A percentile compares a stretch with the other conserved stretches of the same genome.
Conservation (phyloP, 1,140 invertebrate species). For the Glossosoma conforme region DNA sequence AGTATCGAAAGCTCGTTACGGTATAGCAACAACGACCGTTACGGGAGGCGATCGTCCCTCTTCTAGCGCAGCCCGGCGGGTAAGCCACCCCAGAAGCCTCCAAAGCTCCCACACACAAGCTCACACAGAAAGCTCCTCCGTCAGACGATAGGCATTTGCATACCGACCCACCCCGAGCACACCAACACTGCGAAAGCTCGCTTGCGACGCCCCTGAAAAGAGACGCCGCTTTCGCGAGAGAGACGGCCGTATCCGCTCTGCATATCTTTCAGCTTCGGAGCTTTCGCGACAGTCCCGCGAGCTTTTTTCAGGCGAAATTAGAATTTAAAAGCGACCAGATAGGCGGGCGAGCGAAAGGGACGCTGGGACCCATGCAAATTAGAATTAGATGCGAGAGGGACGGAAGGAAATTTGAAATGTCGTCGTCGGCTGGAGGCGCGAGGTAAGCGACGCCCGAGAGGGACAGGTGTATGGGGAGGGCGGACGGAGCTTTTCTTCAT, state of each 20-base stretch:
- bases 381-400: slow-evolving; percentile 25
- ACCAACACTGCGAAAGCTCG: neutral
- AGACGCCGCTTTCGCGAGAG: slow-evolving; percentile 11
- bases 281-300: slow-evolving; percentile 23
- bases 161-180: slow-evolving; percentile 21
- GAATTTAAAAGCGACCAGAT: slow-evolving; percentile 31
- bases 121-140: slow-evolving; percentile 6
- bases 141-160: slow-evolving; percentile 27
- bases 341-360: slow-evolving; percentile 24
- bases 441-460: slow-evolving; percentile 1
- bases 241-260: slow-evolving; percentile 18
- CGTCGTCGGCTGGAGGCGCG: slow-evolving; percentile 16
- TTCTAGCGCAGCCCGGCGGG: slow-evolving; percentile 24
- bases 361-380: slow-evolving; percentile 25
- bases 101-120: slow-evolving; percentile 6
- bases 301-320: slow-evolving; percentile 31
- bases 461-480: neutral
- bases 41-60: slow-evolving; percentile 30
- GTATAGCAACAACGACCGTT: slow-evolving; percentile 30
- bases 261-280: slow-evolving; percentile 5
- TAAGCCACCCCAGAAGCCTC: slow-evolving; percentile 9
- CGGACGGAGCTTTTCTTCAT: too few species aligned
- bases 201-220: neutral
- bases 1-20: slow-evolving; percentile 20
- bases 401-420: slow-evolving; percentile 25